Conservation (phyloP, 2,113 vertebrate genomes). For the Camelus dromedarius region DNA sequence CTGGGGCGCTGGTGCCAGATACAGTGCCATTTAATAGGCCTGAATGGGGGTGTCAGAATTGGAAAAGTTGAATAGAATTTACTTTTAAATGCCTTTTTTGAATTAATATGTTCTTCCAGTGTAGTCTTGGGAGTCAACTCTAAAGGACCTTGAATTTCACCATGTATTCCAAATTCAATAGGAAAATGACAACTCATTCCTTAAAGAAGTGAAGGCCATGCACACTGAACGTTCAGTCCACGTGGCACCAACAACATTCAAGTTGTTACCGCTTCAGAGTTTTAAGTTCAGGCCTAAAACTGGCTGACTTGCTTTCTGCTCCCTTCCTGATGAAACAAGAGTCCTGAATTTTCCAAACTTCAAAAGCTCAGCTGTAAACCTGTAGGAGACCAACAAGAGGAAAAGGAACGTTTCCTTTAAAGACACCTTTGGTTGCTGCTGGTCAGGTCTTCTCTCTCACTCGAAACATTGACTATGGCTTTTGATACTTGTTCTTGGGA, state of each 20-base stretch:
- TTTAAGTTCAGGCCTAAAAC: slow-evolving; percentile 58
- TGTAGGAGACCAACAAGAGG: neutral
- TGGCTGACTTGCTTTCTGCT: neutral
- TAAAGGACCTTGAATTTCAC: slow-evolving; percentile 48
- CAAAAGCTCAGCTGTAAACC: slow-evolving; percentile 66
- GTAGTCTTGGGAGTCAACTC: slow-evolving; percentile 61
- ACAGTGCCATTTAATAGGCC: neutral
- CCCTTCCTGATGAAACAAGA: slow-evolving; percentile 54
- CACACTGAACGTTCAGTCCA: neutral
- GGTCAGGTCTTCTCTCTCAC: slow-evolving; percentile 8
- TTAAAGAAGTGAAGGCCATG: neutral
- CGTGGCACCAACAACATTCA: neutral
- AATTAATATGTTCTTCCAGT: slow-evolving; percentile 74
- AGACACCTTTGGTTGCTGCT: slow-evolving; percentile 21
- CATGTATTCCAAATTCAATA: slow-evolving; percentile 43
- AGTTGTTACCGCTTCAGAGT: slow-evolving; percentile 39
- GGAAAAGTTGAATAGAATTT: slow-evolving; percentile 64
- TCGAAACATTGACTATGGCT: slow-evolving; percentile 62
- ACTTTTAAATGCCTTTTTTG: slow-evolving; percentile 80
- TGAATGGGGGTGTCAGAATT: neutral
- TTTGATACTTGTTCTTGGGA: slow-evolving; percentile 74
- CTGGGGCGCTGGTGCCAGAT: neutral
- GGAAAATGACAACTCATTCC: slow-evolving; percentile 24
- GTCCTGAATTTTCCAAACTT: slow-evolving; percentile 54
- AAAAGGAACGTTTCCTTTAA: slow-evolving; percentile 60